Evolutionary conservation across 2,797 vertebrate species (phyloP).

Genomic region (Myotis myotis): DNA sequence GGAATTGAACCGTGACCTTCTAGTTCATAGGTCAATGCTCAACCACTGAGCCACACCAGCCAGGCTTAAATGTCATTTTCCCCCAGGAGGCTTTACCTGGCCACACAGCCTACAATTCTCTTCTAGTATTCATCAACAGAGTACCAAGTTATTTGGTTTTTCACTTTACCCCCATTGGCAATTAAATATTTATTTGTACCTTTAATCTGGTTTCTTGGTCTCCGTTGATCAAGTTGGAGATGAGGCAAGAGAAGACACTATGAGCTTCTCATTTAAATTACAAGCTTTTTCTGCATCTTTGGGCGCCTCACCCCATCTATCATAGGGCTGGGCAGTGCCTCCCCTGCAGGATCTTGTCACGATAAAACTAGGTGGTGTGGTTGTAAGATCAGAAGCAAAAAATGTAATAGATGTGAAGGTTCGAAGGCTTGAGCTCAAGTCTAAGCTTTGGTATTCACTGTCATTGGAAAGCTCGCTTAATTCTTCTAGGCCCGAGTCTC

Average conservation of each 20-base stretch:
- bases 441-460: neutral
- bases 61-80: neutral
- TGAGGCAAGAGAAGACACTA: neutral
- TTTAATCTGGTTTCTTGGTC: neutral
- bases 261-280: neutral
- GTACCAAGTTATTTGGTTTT: neutral
- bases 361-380: neutral
- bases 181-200: neutral
- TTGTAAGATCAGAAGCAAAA: neutral
- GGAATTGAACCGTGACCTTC: too few relatives aligned
- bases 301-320: neutral
- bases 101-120: neutral
- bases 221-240: neutral
- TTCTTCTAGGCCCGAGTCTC: neutral
- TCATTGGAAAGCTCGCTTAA: neutral
- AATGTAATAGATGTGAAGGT: neutral
- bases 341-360: neutral
- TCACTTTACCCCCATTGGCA: fast-evolving
- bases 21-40: too few relatives aligned
- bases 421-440: neutral
- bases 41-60: too few relatives aligned
- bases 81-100: neutral
- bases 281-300: neutral
- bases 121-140: neutral
- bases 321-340: neutral